Evolutionary conservation across 2,797 vertebrate genomes (phyloP).

Genomic region (Rhabdophis nuchalis): DNA sequence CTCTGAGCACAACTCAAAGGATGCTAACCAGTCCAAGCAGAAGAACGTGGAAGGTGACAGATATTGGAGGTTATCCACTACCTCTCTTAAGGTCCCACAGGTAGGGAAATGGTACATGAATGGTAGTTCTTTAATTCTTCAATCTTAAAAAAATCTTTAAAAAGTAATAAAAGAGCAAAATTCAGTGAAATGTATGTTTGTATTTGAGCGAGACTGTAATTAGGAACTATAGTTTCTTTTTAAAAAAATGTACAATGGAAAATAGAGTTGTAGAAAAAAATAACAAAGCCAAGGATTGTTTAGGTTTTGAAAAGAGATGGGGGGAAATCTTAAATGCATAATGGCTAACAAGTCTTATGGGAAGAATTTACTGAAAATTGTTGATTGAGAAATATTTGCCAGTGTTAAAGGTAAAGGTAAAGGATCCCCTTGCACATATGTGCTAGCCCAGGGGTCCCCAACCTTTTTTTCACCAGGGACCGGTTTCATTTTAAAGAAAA

Average conservation of each 20-base stretch:
- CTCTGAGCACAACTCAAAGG: background rate
- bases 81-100: background rate
- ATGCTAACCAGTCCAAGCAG: background rate
- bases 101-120: background rate
- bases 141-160: background rate
- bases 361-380: background rate
- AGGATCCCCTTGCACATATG: no score
- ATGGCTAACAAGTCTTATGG: background rate
- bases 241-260: background rate
- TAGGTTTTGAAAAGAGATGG: background rate
- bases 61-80: background rate
- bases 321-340: background rate
- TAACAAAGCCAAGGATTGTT: background rate
- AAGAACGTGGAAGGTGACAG: accelerated
- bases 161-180: background rate
- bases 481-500: no score
- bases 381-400: background rate
- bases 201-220: background rate
- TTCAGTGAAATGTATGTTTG: background rate
- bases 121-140: background rate
- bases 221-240: background rate
- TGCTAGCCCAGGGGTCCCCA: no score
- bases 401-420: background rate
- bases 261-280: background rate
- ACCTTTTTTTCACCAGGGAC: no score